phyloP scores from a whole-genome alignment of 2,797 vertebrate genomes.

The Oreochromis mossambicus region DNA sequence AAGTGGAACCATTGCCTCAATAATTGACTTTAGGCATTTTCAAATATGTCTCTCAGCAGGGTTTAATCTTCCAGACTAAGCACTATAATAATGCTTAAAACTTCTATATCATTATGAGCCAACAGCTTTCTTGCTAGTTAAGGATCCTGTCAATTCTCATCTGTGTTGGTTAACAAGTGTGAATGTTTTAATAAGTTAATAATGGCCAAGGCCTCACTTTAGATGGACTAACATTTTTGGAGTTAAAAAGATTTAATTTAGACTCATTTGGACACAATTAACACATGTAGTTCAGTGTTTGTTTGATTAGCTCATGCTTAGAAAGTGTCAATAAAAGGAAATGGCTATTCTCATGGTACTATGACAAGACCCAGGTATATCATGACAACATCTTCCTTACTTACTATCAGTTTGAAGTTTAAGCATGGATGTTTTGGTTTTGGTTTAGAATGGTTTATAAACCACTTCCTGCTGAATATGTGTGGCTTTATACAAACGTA shows the following conservation, averaged over 20 bases:
- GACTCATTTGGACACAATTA: background rate
- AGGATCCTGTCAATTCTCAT: background rate
- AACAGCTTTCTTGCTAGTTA: background rate
- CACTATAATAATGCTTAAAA: background rate
- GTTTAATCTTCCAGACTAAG: background rate
- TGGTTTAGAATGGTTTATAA: too few relatives aligned
- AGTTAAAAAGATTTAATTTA: background rate
- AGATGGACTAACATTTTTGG: background rate
- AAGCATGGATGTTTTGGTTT: too few relatives aligned
- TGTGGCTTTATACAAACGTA: too few relatives aligned
- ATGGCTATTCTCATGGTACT: too few relatives aligned
- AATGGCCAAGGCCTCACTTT: background rate
- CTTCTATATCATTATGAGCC: background rate
- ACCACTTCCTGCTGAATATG: too few relatives aligned
- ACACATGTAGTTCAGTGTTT: background rate
- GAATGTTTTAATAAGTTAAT: background rate
- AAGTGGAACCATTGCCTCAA: background rate
- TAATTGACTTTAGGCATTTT: background rate
- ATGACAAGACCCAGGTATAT: too few relatives aligned
- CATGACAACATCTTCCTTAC: too few relatives aligned
- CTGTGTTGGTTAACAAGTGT: background rate
- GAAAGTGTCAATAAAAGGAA: too few relatives aligned
- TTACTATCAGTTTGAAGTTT: too few relatives aligned
- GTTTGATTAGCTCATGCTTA: too few relatives aligned
- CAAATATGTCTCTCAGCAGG: background rate